Evolutionary conservation across 2,113 vertebrate genomes (phyloP).

Genomic region (Kryptolebias marmoratus): DNA sequence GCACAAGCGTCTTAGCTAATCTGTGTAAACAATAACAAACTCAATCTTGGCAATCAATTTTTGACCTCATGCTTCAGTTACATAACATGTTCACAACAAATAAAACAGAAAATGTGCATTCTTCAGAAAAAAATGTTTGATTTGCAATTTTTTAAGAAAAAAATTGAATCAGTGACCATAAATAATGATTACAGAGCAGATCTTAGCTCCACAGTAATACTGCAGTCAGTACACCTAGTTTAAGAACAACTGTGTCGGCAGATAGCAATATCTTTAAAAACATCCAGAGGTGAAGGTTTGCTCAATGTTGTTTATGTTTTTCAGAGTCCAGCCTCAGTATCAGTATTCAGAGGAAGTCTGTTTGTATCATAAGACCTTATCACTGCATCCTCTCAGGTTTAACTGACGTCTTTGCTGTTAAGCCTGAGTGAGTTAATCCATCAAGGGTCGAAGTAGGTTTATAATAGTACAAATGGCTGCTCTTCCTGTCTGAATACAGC

Average conservation of each 20-base stretch:
- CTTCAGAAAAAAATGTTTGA: not conserved
- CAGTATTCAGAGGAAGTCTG: not conserved
- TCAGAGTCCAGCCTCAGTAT: not conserved
- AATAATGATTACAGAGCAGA: not conserved
- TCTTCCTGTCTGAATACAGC: not conserved
- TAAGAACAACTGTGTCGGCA: not conserved
- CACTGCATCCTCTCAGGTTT: not conserved
- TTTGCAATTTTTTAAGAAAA: not conserved
- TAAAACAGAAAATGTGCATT: not conserved
- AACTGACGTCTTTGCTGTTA: not conserved
- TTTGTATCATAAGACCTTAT: not conserved
- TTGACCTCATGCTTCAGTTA: not conserved
- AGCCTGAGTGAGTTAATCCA: not conserved
- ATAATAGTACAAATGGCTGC: not conserved
- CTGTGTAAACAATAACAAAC: too few species aligned
- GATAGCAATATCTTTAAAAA: too few species aligned
- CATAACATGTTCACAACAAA: not conserved
- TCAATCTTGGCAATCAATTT: too few species aligned
- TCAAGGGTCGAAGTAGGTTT: not conserved
- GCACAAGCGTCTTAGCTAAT: too few species aligned
- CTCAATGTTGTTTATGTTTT: not conserved
- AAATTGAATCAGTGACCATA: not conserved
- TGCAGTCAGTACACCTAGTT: not conserved
- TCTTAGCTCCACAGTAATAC: not conserved
- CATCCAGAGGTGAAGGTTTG: not conserved